These are phyloP conservation scores for Trisateles emortualis DNA, from an alignment of 2,888 invertebrate species.

Conservation along the genomic window DNA sequence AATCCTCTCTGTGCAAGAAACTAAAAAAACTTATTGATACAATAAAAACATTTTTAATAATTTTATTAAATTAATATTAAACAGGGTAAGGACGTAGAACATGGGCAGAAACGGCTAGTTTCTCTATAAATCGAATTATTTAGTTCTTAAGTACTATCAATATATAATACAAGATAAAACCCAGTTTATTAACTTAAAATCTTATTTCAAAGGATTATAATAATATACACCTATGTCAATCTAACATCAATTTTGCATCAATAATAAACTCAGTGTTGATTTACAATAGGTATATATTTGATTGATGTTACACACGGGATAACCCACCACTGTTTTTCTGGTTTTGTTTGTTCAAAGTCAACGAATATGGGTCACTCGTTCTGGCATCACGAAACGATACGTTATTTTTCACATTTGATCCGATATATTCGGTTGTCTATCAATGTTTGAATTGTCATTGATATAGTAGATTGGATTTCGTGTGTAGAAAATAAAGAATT, in stretches of 20 bases:
- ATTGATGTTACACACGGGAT: neutral
- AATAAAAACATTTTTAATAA: too few relatives aligned
- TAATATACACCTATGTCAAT: neutral
- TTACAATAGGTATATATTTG: neutral
- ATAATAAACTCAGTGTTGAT: neutral
- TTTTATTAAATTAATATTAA: too few relatives aligned
- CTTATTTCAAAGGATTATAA: too few relatives aligned
- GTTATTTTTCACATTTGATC: neutral
- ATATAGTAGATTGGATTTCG: neutral
- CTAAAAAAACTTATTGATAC: too few relatives aligned
- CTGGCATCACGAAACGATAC: neutral
- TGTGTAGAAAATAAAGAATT: too few relatives aligned
- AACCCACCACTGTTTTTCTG: neutral
- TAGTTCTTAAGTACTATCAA: too few relatives aligned
- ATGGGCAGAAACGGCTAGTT: too few relatives aligned
- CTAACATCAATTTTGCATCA: neutral
- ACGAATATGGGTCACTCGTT: neutral
- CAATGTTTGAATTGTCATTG: neutral
- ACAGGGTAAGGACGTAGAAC: too few relatives aligned
- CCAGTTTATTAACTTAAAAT: too few relatives aligned
- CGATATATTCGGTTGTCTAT: neutral
- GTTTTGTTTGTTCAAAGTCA: neutral
- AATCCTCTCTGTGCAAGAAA: too few relatives aligned
- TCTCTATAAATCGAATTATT: too few relatives aligned
- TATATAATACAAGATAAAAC: too few relatives aligned